A percentile compares a stretch with the other conserved stretches of the same genome.
Conservation (phyloP, 2,797 vertebrate genomes). For the Limnodromus scolopaceus region DNA sequence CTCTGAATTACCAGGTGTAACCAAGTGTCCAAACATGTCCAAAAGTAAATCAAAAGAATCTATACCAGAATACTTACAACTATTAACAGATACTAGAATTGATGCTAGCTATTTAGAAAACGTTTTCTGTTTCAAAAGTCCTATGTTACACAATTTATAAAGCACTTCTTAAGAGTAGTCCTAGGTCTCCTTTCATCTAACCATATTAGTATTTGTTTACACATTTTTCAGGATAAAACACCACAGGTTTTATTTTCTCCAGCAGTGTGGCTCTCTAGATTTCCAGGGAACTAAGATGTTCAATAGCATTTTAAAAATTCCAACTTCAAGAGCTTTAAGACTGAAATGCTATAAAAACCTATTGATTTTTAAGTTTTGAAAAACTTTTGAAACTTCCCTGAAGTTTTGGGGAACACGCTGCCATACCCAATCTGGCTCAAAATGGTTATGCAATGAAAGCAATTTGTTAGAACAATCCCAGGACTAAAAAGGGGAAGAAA, state of each 20-base stretch:
- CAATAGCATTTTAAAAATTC: background rate
- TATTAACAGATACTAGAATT: background rate
- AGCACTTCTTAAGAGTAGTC: background rate
- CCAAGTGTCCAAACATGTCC: background rate
- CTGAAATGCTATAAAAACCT: background rate
- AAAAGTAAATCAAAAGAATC: background rate
- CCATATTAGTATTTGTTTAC: background rate
- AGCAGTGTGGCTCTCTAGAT: background rate
- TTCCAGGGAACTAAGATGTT: background rate
- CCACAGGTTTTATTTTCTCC: background rate
- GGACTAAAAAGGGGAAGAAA: background rate
- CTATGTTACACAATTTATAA: background rate
- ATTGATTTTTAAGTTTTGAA: background rate
- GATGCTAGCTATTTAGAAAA: background rate
- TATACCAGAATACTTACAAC: background rate
- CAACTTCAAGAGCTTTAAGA: background rate
- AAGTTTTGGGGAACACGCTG: background rate
- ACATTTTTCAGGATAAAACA: background rate
- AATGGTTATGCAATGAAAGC: background rate
- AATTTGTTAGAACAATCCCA: background rate
- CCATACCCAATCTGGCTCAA: background rate
- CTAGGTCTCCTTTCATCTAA: background rate
- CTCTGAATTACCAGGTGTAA: background rate
- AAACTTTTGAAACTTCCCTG: background rate
- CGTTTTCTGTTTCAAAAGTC: background rate